A percentile compares a stretch with the other conserved stretches of the same genome.
These are phyloP conservation scores for Clamator glandarius DNA, from an alignment of 2,797 vertebrate species.

Conservation along the genomic window DNA sequence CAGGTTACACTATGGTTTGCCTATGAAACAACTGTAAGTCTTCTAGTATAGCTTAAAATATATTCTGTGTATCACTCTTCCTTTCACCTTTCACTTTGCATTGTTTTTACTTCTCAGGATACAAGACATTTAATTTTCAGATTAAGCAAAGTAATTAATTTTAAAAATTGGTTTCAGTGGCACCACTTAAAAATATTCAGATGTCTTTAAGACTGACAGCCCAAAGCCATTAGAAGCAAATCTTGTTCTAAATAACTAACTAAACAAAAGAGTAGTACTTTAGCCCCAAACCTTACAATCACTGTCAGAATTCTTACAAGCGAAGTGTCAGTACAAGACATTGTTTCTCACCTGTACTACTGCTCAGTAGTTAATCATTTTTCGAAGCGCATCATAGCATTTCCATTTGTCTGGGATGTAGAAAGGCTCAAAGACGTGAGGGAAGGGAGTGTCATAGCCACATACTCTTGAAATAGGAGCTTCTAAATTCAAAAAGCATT, in stretches of 20 bases:
- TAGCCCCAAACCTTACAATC: background rate
- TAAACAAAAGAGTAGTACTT: background rate
- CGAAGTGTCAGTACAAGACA: background rate
- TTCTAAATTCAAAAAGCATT: conserved; percentile 97
- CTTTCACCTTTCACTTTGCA: background rate
- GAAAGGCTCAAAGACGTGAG: conserved; percentile 97
- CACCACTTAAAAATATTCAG: background rate
- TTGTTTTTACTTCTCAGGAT: background rate
- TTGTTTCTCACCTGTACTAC: conserved; percentile 45
- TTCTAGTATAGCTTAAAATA: background rate
- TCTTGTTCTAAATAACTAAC: background rate
- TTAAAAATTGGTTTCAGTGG: background rate
- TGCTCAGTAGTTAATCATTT: conserved; percentile 96
- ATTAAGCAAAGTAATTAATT: background rate
- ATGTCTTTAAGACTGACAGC: background rate
- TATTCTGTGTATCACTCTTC: background rate
- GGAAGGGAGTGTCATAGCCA: conserved; percentile 98
- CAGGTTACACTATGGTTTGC: background rate
- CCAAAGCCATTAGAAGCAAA: background rate
- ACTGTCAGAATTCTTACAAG: background rate
- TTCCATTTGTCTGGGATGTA: conserved; percentile 99
- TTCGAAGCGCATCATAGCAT: conserved; percentile 93
- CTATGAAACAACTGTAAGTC: background rate
- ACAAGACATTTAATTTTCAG: background rate
- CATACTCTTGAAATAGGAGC: conserved; percentile 95